phyloP scores from a whole-genome alignment of 2,113 vertebrate species.

The Rhinoderma darwinii region DNA sequence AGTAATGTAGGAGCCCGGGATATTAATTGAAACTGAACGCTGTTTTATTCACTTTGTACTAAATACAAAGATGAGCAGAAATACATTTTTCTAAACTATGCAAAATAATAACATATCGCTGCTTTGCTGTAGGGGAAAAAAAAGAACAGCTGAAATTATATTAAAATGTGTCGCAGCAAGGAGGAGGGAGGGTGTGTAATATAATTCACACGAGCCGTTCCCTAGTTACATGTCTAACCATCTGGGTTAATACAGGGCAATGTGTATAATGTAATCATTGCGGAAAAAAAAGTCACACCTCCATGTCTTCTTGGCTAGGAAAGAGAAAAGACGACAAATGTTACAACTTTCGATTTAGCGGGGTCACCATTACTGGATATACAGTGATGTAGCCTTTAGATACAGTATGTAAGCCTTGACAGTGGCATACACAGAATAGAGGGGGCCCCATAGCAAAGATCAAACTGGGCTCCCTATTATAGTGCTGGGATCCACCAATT shows the following conservation, averaged over 20 bases:
- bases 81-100: conserved; percentile 52
- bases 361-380: background rate
- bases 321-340: background rate
- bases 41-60: conserved; percentile 59
- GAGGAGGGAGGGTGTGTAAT: conserved; percentile 29
- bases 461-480: no score
- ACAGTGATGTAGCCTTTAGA: background rate
- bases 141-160: conserved; percentile 56
- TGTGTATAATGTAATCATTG: conserved; percentile 48
- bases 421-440: no score
- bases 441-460: no score
- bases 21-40: conserved; percentile 52
- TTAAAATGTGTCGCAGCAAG: conserved; percentile 44
- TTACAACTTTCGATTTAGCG: background rate
- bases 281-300: conserved; percentile 1
- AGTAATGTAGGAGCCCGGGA: conserved; percentile 40
- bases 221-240: conserved; percentile 51
- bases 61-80: conserved; percentile 56
- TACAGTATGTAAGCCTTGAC: no score
- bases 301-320: background rate
- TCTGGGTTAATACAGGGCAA: conserved; percentile 49
- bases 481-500: no score
- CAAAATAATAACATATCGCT: conserved; percentile 56
- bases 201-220: conserved; percentile 38
- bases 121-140: conserved; percentile 54